Conservation (phyloP, 2,113 vertebrate genomes). For the human (Homo sapiens) region DNA sequence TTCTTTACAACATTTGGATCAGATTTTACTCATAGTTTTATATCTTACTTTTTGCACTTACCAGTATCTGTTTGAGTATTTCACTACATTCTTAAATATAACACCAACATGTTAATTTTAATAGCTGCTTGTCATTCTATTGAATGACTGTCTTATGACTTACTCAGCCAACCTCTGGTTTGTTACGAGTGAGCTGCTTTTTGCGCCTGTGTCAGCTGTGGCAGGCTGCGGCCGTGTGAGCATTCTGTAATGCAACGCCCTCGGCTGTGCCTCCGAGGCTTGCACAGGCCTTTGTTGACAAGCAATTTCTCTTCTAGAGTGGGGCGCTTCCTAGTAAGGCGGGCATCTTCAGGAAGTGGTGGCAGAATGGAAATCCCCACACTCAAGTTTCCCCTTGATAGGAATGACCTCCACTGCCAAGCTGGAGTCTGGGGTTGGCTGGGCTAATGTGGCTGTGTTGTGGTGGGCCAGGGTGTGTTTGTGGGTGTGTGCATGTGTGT, state of each 20-base stretch:
- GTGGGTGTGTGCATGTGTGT: neutral
- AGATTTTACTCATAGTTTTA: neutral
- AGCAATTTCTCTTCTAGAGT: neutral
- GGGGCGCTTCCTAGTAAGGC: neutral
- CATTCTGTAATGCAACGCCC: no score
- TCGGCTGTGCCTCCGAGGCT: neutral
- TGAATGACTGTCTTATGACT: neutral
- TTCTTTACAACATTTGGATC: neutral
- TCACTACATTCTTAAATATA: neutral
- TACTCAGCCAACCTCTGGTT: neutral
- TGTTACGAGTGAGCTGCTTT: neutral
- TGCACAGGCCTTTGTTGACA: neutral
- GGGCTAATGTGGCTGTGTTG: neutral
- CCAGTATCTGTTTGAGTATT: neutral
- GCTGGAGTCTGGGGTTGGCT: neutral
- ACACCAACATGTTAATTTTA: neutral
- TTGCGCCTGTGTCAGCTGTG: neutral
- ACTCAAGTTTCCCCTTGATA: neutral
- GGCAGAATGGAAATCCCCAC: neutral
- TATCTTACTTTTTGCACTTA: neutral
- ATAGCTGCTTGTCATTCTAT: neutral
- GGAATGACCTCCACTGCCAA: neutral
- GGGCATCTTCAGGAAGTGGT: neutral
- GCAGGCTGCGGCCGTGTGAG: neutral
- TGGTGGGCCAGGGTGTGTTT: neutral